Percentiles rank a stretch among this genome's conserved stretches.
These are phyloP conservation scores for Seriola aureovittata DNA, from an alignment of 2,113 vertebrate species.

Conservation along the genomic window DNA sequence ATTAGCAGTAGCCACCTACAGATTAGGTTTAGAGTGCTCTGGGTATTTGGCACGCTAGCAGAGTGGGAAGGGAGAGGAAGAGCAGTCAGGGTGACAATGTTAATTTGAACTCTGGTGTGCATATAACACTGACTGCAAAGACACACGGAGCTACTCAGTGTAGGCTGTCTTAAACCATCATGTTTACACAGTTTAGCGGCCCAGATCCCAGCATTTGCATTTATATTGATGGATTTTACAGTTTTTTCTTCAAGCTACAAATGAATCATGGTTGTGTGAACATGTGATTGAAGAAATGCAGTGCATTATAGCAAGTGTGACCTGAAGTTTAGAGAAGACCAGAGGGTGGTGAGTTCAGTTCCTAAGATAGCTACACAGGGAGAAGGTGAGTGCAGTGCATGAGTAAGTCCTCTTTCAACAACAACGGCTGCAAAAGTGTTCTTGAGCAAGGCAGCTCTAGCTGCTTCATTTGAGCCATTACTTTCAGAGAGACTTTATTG, in stretches of 20 bases:
- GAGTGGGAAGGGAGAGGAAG: conserved; percentile 40
- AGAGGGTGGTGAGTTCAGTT: conserved; percentile 1
- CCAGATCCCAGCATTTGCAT: conserved; percentile 41
- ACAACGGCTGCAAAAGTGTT: neutral
- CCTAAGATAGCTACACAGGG: neutral
- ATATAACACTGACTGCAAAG: conserved; percentile 21
- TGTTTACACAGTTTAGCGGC: conserved; percentile 54
- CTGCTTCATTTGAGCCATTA: conserved; percentile 3
- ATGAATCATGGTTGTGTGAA: conserved; percentile 2
- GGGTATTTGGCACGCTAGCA: conserved; percentile 30
- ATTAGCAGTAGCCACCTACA: conserved; percentile 61
- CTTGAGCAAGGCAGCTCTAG: conserved; percentile 20
- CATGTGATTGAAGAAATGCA: neutral
- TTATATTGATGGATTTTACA: conserved; percentile 10
- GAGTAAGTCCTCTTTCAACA: conserved; percentile 24
- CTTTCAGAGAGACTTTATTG: neutral
- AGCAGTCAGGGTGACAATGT: conserved; percentile 44
- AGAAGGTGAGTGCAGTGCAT: conserved; percentile 3
- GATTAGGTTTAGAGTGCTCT: conserved; percentile 49
- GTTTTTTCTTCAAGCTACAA: neutral
- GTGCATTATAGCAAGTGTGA: neutral
- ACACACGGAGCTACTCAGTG: conserved; percentile 20
- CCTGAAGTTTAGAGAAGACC: conserved; percentile 15
- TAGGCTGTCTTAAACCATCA: conserved; percentile 48
- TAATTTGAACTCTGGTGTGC: conserved; percentile 60